A percentile compares a stretch with the other conserved stretches of the same genome.
phyloP scores from a whole-genome alignment of 2,113 vertebrate genomes.

The Rhinolophus ferrumequinum region DNA sequence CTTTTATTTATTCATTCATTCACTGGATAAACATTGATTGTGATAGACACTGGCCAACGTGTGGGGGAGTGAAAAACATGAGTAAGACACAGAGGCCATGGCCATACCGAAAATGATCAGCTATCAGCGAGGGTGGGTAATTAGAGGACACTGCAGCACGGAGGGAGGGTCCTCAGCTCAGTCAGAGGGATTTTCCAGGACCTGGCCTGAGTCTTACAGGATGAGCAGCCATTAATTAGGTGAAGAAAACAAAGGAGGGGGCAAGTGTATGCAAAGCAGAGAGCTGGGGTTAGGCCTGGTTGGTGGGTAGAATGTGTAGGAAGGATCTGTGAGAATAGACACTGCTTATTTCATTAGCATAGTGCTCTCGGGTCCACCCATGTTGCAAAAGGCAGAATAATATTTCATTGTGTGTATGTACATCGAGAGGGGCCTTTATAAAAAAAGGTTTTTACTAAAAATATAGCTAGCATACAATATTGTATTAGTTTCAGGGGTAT shows the following conservation, averaged over 20 bases:
- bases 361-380: too few species aligned
- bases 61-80: neutral
- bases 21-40: neutral
- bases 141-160: neutral
- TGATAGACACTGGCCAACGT: neutral
- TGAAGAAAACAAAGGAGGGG: neutral
- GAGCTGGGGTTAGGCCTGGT: neutral
- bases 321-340: neutral
- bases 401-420: too few species aligned
- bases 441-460: too few species aligned
- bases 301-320: neutral
- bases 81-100: neutral
- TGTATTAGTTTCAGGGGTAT: too few species aligned
- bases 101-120: neutral
- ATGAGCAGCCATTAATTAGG: neutral
- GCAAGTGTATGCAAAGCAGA: neutral
- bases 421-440: too few species aligned
- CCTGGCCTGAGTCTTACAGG: neutral
- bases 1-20: neutral
- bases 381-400: neutral
- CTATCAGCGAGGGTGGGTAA: too few species aligned
- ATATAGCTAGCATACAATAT: too few species aligned
- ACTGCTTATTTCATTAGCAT: neutral
- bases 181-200: neutral
- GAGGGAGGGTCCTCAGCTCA: neutral